These are phyloP conservation scores for Myiopsitta monachus DNA, from an alignment of 2,113 vertebrate species.

Conservation along the genomic window DNA sequence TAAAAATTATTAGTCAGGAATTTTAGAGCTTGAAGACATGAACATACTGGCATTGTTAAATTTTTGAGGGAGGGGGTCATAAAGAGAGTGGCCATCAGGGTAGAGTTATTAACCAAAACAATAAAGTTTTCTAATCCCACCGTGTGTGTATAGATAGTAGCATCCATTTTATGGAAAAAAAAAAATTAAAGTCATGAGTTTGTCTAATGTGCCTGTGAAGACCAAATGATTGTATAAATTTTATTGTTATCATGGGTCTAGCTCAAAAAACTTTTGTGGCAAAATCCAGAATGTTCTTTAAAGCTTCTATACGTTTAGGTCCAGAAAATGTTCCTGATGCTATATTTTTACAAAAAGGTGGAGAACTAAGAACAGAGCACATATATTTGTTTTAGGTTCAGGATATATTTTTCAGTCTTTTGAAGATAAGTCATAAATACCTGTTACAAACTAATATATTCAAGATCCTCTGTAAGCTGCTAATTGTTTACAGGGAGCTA, in stretches of 20 bases:
- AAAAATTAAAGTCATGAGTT: not conserved
- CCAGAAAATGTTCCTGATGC: not conserved
- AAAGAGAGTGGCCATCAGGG: not conserved
- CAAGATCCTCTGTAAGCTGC: not conserved
- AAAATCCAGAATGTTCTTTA: not conserved
- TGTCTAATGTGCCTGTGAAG: not conserved
- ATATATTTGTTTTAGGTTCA: not conserved
- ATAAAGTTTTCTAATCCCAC: not conserved
- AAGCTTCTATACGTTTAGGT: not conserved
- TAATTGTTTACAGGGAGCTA: not conserved
- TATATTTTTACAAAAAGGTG: not conserved
- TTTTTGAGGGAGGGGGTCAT: not conserved
- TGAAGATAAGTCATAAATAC: rapidly evolving
- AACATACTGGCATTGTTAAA: not conserved
- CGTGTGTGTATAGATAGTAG: not conserved
- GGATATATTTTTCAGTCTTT: not conserved
- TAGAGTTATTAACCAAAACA: not conserved
- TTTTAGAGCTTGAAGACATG: not conserved
- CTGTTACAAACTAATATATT: not conserved
- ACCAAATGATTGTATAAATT: not conserved
- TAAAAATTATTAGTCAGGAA: not conserved
- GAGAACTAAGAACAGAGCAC: not conserved
- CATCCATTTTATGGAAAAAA: not conserved
- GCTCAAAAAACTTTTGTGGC: not conserved
- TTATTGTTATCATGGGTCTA: not conserved